phyloP scores from a whole-genome alignment of 2,113 vertebrate species.

The Thunnus maccoyii region DNA sequence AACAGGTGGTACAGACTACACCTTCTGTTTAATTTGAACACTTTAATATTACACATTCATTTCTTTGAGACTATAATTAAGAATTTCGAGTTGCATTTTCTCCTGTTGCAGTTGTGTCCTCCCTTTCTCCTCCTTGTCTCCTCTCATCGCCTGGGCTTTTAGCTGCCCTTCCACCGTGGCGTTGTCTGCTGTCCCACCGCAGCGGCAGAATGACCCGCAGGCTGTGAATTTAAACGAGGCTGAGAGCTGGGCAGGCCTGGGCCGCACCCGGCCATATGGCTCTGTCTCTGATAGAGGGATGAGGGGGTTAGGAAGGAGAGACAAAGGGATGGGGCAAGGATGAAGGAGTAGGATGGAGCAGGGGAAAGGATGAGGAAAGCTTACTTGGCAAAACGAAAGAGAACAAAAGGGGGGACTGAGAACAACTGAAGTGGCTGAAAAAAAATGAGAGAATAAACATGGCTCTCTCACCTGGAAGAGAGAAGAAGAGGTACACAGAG shows the following conservation, averaged over 20 bases:
- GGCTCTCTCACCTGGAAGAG: slow-evolving; percentile 52
- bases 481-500: slow-evolving; percentile 29
- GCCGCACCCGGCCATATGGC: slow-evolving; percentile 82
- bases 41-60: slow-evolving; percentile 7
- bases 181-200: slow-evolving; percentile 54
- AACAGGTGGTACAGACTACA: slow-evolving; percentile 32
- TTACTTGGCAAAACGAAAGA: slow-evolving; percentile 58
- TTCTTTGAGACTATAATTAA: slow-evolving; percentile 42
- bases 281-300: slow-evolving; percentile 56
- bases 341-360: slow-evolving; percentile 38
- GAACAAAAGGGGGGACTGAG: slow-evolving; percentile 40
- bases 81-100: slow-evolving; percentile 29
- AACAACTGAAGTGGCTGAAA: slow-evolving; percentile 21
- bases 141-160: slow-evolving; percentile 39
- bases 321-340: slow-evolving; percentile 41
- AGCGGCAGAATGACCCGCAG: slow-evolving; percentile 75
- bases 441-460: slow-evolving; percentile 1
- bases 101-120: not conserved
- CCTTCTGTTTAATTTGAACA: slow-evolving; percentile 56
- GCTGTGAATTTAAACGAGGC: slow-evolving; percentile 83
- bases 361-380: slow-evolving; percentile 44
- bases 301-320: slow-evolving; percentile 10
- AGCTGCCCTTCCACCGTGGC: slow-evolving; percentile 43
- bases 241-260: slow-evolving; percentile 67
- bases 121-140: slow-evolving; percentile 37